A percentile compares a stretch with the other conserved stretches of the same genome.
Evolutionary conservation across 2,113 vertebrate genomes (phyloP).

Genomic region (Ceyx margarethae): DNA sequence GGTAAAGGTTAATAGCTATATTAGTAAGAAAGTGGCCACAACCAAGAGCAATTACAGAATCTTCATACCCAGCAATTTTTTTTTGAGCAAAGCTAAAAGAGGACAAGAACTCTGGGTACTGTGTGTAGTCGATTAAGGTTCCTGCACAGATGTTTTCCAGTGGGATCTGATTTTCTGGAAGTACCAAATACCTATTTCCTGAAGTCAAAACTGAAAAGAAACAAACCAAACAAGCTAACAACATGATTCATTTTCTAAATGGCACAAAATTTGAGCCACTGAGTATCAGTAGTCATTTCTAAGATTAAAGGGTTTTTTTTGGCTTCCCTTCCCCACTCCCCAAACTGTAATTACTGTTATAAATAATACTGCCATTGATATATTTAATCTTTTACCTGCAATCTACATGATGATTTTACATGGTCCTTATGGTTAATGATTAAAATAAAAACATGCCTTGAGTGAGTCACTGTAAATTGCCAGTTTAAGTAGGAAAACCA

Average conservation of each 20-base stretch:
- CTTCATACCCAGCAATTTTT: not conserved
- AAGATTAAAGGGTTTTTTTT: not conserved
- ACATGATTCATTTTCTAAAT: not conserved
- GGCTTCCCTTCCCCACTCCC: too few species aligned
- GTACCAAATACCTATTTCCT: not conserved
- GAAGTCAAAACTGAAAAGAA: not conserved
- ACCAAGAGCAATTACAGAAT: not conserved
- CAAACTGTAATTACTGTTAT: not conserved
- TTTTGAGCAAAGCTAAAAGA: not conserved
- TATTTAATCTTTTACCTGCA: not conserved
- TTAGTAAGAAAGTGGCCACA: not conserved
- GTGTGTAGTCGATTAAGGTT: not conserved
- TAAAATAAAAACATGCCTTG: not conserved
- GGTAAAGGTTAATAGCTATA: not conserved
- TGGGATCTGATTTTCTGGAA: not conserved
- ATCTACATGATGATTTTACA: not conserved
- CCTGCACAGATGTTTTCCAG: not conserved
- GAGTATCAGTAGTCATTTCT: not conserved
- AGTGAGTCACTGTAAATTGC: not conserved
- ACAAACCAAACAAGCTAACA: not conserved
- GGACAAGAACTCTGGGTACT: not conserved
- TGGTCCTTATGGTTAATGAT: not conserved
- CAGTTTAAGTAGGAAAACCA: not conserved
- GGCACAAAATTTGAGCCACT: not conserved
- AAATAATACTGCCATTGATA: not conserved